Evolutionary conservation across 2,113 vertebrate species (phyloP).

Genomic region (Petromus typicus): DNA sequence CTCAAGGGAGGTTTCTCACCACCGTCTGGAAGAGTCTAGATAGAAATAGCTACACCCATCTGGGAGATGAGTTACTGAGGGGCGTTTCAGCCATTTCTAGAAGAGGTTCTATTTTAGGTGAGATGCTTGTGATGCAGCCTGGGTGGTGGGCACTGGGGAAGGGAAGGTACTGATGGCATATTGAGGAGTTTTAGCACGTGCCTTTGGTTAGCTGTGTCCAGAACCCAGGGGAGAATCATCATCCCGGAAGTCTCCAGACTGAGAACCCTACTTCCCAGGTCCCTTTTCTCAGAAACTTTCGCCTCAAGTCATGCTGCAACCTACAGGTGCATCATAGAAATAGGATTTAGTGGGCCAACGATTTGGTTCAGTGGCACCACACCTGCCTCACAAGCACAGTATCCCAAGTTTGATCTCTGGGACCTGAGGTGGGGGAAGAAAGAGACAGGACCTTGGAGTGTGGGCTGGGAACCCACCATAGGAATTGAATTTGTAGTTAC

Average conservation of each 20-base stretch:
- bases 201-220: background rate
- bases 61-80: constrained; percentile 76
- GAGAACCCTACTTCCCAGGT: background rate
- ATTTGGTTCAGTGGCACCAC: too few species aligned
- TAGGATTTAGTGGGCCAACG: background rate
- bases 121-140: constrained; percentile 60
- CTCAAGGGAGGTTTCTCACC: background rate
- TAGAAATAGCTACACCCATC: constrained; percentile 79
- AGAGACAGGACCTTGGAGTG: too few species aligned
- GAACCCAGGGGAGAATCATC: background rate
- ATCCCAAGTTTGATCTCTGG: too few species aligned
- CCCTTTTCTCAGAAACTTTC: background rate
- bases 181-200: background rate
- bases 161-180: constrained; percentile 17
- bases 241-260: constrained; percentile 3
- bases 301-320: background rate
- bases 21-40: constrained; percentile 56
- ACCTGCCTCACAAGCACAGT: too few species aligned
- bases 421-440: too few species aligned
- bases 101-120: constrained; percentile 77
- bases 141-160: background rate
- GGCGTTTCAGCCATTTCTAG: constrained; percentile 63
- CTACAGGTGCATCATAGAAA: background rate
- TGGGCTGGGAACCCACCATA: background rate
- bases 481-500: background rate